A percentile compares a stretch with the other conserved stretches of the same genome.
Conservation (phyloP, 2,888 invertebrate genomes). For the Muschampia plurimacula region DNA sequence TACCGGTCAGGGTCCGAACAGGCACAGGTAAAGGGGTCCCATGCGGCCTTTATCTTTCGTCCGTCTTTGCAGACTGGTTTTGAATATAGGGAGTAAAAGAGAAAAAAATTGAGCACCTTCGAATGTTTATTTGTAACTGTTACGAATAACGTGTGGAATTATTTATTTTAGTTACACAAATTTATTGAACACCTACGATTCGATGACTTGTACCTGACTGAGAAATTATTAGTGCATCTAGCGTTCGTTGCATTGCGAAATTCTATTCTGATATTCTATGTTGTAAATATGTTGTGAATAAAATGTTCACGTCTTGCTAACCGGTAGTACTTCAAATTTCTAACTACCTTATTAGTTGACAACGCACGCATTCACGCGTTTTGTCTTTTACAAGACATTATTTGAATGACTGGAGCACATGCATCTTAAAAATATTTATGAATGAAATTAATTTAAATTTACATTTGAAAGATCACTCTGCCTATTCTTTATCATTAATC, state of each 20-base stretch:
- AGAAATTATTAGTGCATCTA: background rate
- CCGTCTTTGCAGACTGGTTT: constrained; percentile 41
- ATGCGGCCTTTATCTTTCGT: constrained; percentile 28
- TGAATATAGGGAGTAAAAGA: constrained; percentile 31
- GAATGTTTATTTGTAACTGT: constrained; percentile 26
- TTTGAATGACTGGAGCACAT: constrained; percentile 9
- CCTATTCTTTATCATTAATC: constrained; percentile 10
- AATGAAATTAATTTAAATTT: constrained; percentile 9
- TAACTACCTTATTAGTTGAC: background rate
- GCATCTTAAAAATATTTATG: constrained; percentile 11
- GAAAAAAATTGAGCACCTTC: constrained; percentile 33
- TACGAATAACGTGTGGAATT: constrained; percentile 12
- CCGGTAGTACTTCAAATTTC: constrained; percentile 29
- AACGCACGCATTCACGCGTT: background rate
- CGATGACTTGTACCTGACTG: background rate
- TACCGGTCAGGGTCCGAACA: constrained; percentile 34
- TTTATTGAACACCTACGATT: constrained; percentile 1
- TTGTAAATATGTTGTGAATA: background rate
- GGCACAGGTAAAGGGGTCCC: constrained; percentile 28
- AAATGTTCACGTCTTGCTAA: background rate
- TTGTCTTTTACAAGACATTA: background rate
- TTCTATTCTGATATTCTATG: constrained; percentile 10
- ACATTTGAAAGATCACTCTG: constrained; percentile 21
- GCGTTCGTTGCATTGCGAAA: constrained; percentile 32
- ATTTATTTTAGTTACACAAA: background rate